Evolutionary conservation across 2,113 vertebrate species (phyloP).

Genomic region (Geococcyx californianus): DNA sequence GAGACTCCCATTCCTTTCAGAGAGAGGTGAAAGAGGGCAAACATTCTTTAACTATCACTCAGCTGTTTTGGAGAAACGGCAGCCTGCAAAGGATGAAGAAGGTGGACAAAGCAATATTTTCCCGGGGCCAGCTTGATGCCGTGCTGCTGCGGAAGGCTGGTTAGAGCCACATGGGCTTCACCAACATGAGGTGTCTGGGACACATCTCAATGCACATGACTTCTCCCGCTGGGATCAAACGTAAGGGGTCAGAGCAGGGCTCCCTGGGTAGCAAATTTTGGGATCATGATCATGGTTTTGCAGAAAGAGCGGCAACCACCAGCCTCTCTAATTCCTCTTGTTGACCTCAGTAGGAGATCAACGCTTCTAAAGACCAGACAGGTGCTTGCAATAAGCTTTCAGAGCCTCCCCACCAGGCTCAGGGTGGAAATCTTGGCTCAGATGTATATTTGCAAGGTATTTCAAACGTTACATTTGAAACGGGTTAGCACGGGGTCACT

Average conservation of each 20-base stretch:
- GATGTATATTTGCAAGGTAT: constrained; percentile 29
- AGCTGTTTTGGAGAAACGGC: not conserved
- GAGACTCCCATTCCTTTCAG: not conserved
- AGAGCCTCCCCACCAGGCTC: constrained; percentile 38
- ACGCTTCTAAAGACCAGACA: constrained; percentile 41
- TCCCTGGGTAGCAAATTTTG: not conserved
- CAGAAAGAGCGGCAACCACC: not conserved
- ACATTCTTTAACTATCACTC: constrained; percentile 11
- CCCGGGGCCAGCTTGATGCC: not conserved
- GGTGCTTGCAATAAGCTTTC: constrained; percentile 55
- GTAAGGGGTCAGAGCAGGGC: not conserved
- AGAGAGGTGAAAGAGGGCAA: constrained; percentile 7
- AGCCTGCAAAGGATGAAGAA: not conserved
- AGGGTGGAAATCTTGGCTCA: constrained; percentile 40
- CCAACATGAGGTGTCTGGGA: not conserved
- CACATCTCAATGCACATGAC: not conserved
- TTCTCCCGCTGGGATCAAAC: constrained; percentile 45
- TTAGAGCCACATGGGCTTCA: not conserved
- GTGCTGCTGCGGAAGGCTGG: not conserved
- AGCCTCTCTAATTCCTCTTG: constrained; percentile 13
- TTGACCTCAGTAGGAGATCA: constrained; percentile 43
- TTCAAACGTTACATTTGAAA: constrained; percentile 62
- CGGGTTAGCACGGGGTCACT: constrained; percentile 42
- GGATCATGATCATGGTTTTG: not conserved
- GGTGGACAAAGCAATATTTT: constrained; percentile 2